Conservation (phyloP, 2,113 vertebrate species). For the Thunnus maccoyii region DNA sequence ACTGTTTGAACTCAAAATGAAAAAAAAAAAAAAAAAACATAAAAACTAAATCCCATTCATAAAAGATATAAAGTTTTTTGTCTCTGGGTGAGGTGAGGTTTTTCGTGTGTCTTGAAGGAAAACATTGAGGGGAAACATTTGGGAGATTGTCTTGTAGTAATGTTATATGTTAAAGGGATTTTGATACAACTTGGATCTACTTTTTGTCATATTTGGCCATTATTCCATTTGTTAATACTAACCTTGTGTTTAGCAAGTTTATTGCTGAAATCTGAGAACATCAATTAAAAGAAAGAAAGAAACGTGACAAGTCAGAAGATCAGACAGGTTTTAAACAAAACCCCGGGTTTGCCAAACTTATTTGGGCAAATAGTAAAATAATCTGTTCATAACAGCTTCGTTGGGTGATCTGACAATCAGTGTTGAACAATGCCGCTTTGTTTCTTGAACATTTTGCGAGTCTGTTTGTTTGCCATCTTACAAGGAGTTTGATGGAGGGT, state of each 20-base stretch:
- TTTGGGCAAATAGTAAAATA: too few species aligned
- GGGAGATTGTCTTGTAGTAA: not conserved
- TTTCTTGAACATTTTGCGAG: too few species aligned
- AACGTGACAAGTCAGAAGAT: too few species aligned
- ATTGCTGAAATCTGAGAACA: not conserved
- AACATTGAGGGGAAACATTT: not conserved
- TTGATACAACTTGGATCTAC: not conserved
- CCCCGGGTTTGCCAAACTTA: too few species aligned
- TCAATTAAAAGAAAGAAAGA: too few species aligned
- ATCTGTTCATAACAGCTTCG: too few species aligned
- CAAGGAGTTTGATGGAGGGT: too few species aligned
- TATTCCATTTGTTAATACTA: not conserved
- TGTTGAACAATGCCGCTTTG: too few species aligned
- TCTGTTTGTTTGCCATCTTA: too few species aligned
- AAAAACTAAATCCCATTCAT: slow-evolving; percentile 8
- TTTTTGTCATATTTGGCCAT: not conserved
- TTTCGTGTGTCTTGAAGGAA: not conserved
- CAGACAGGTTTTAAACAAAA: too few species aligned
- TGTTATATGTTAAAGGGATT: not conserved
- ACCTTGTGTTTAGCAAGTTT: not conserved
- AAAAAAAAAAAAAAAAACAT: not conserved
- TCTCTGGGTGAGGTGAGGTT: not conserved
- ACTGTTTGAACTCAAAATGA: slow-evolving; percentile 1
- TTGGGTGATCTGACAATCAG: too few species aligned
- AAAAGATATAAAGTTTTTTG: not conserved